These are phyloP conservation scores for Callinectes sapidus DNA, from an alignment of 2,888 invertebrate species.

Conservation along the genomic window DNA sequence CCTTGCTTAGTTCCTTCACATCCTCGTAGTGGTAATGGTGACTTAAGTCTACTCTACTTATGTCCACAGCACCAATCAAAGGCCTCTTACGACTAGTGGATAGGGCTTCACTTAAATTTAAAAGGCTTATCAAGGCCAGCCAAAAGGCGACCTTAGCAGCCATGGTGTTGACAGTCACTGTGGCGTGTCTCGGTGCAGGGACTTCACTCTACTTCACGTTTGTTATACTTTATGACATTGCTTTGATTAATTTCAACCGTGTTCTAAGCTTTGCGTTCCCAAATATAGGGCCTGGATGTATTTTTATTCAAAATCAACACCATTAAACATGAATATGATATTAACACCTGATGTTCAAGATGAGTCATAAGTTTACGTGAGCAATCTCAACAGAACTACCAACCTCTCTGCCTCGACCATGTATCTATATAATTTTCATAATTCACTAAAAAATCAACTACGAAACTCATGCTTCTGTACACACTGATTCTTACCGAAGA, in stretches of 20 bases:
- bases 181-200: background rate
- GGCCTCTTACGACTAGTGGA: slow-evolving; percentile 6
- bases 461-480: background rate
- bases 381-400: background rate
- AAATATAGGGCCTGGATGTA: background rate
- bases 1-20: slow-evolving; percentile 82
- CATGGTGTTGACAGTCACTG: background rate
- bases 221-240: background rate
- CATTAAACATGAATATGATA: background rate
- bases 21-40: slow-evolving; percentile 86
- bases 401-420: background rate
- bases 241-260: background rate
- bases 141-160: background rate
- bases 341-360: background rate
- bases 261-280: background rate
- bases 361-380: background rate
- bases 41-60: slow-evolving; percentile 76
- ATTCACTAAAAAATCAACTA: background rate
- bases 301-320: background rate
- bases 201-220: background rate
- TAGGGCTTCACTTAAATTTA: background rate
- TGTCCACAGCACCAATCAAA: background rate
- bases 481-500: background rate
- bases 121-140: background rate
- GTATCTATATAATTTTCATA: background rate